Percentiles rank a stretch among this genome's conserved stretches.
These are phyloP conservation scores for Andrena hattorfiana DNA, from an alignment of 2,888 invertebrate species.

Conservation along the genomic window DNA sequence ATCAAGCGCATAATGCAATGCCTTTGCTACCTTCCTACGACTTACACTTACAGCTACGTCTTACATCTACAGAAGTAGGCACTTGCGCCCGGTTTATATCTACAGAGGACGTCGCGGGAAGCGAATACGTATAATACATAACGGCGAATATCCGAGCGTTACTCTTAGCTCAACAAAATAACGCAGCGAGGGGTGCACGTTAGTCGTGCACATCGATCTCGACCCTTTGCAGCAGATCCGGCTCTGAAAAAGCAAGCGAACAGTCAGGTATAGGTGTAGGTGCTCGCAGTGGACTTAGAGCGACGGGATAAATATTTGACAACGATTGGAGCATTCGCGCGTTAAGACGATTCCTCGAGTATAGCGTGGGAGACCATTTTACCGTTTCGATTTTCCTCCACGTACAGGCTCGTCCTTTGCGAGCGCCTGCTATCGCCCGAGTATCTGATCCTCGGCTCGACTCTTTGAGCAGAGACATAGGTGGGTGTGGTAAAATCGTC, in stretches of 20 bases:
- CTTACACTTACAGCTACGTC: constrained; percentile 21
- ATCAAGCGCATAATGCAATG: constrained; percentile 14
- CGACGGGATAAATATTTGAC: background rate
- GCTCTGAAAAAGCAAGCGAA: constrained; percentile 76
- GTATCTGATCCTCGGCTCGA: constrained; percentile 82
- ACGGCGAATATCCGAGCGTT: constrained; percentile 11
- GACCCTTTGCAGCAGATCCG: constrained; percentile 82
- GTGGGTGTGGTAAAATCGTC: constrained; percentile 83
- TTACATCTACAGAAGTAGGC: constrained; percentile 38
- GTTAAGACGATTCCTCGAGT: no score
- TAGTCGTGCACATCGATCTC: constrained; percentile 78
- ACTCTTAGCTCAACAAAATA: constrained; percentile 40
- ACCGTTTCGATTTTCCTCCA: constrained; percentile 83
- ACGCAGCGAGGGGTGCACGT: background rate
- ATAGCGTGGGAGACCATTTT: background rate
- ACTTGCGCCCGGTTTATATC: constrained; percentile 32
- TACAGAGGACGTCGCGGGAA: constrained; percentile 11
- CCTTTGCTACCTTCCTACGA: constrained; percentile 2
- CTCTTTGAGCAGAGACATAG: constrained; percentile 80
- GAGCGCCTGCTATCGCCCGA: constrained; percentile 78
- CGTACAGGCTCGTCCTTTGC: constrained; percentile 81
- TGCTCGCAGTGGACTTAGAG: background rate
- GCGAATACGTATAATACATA: constrained; percentile 18
- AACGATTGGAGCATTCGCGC: background rate
- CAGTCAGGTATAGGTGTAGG: no score